Evolutionary conservation across 2,797 vertebrate species (phyloP).

Genomic region (Morelia viridis): DNA sequence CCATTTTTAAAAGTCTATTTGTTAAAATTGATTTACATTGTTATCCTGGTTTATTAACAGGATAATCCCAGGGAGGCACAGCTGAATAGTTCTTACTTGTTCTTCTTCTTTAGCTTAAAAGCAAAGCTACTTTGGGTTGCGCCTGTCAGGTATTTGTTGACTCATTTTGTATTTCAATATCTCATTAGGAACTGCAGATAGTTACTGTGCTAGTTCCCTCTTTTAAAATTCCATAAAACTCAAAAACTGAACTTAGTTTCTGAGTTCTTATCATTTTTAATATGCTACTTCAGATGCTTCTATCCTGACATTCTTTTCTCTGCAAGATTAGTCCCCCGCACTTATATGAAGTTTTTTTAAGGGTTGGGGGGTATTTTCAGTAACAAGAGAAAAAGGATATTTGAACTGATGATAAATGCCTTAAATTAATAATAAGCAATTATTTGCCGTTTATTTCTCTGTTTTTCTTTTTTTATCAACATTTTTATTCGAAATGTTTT

Average conservation of each 20-base stretch:
- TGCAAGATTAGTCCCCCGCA: not conserved
- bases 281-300: not conserved
- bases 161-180: not conserved
- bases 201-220: not conserved
- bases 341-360: not conserved
- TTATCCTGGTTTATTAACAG: not conserved
- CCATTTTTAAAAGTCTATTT: not conserved
- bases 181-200: not conserved
- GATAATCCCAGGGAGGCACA: not conserved
- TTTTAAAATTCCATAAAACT: not conserved
- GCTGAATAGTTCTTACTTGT: not conserved
- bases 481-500: not conserved
- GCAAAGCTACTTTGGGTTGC: not conserved
- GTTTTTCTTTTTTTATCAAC: not conserved
- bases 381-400: not conserved
- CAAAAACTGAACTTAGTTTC: not conserved
- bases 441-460: not conserved
- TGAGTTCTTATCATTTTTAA: not conserved
- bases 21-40: not conserved
- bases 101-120: not conserved
- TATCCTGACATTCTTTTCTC: not conserved
- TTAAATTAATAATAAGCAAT: not conserved
- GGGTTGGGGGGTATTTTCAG: not conserved
- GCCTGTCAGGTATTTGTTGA: not conserved
- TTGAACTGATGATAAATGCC: not conserved